These are phyloP conservation scores for Neoarius graeffei DNA, from an alignment of 2,113 vertebrate species.

Conservation along the genomic window DNA sequence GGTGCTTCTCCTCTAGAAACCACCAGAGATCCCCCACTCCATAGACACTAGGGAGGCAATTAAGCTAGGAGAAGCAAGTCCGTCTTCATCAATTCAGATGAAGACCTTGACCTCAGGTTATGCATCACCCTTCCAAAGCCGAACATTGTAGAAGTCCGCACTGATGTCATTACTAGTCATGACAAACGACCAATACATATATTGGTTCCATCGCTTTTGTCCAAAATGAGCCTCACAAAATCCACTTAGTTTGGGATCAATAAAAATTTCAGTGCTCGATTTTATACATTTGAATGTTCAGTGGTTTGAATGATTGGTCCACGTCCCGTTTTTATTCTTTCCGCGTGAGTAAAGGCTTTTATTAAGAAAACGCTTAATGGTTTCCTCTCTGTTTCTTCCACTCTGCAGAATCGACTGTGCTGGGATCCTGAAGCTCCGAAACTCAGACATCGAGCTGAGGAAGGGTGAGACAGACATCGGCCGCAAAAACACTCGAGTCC, in stretches of 20 bases:
- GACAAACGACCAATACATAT: conserved; percentile 3
- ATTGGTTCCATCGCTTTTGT: neutral
- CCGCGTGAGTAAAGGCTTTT: neutral
- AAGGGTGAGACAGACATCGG: conserved; percentile 89
- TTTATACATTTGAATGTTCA: neutral
- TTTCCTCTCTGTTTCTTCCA: neutral
- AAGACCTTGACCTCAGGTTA: conserved; percentile 1
- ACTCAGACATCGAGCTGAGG: conserved; percentile 86
- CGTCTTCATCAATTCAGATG: neutral
- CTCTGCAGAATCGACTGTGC: conserved; percentile 82
- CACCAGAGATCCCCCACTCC: conserved; percentile 25
- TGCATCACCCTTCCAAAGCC: conserved; percentile 15
- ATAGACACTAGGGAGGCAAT: conserved; percentile 34
- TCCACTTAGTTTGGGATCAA: neutral
- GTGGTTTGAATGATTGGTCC: neutral
- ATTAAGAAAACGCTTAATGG: conserved; percentile 3
- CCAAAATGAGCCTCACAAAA: neutral
- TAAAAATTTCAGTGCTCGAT: neutral
- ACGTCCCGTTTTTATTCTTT: neutral
- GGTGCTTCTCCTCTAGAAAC: conserved; percentile 31
- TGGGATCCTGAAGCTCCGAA: conserved; percentile 85
- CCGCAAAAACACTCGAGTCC: conserved; percentile 83
- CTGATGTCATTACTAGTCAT: conserved; percentile 5
- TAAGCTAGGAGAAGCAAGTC: conserved; percentile 6
- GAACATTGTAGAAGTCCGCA: neutral